Evolutionary conservation across 2,113 vertebrate genomes (phyloP).

Genomic region (Atlantisia rogersi): DNA sequence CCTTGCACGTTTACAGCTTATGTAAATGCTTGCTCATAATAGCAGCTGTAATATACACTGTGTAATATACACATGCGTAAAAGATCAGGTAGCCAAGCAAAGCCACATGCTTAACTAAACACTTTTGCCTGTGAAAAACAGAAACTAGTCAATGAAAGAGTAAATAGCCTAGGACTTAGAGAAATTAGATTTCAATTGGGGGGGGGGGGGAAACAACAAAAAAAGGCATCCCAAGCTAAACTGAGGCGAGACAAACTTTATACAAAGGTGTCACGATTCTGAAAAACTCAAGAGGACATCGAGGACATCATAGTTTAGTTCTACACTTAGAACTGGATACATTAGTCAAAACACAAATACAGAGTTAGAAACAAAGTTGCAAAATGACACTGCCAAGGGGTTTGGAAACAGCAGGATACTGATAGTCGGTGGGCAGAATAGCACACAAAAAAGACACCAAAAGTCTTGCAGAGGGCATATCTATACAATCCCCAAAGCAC

Average conservation of each 20-base stretch:
- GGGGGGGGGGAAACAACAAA: too few relatives aligned
- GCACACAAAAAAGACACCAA: not conserved
- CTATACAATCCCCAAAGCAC: not conserved
- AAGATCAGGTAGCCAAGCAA: not conserved
- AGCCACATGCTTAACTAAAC: not conserved
- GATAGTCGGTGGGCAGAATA: not conserved
- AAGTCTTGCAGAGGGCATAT: not conserved
- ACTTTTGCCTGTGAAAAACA: not conserved
- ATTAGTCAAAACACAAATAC: not conserved
- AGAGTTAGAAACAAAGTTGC: not conserved
- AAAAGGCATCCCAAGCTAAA: not conserved
- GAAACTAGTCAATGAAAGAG: not conserved
- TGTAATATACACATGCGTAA: not conserved
- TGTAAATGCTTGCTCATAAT: not conserved
- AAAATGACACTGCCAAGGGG: not conserved
- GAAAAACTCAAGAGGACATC: not conserved
- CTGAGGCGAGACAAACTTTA: not conserved
- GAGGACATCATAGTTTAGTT: not conserved
- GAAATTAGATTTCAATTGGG: not conserved
- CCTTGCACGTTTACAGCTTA: constrained; percentile 69
- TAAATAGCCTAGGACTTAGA: not conserved
- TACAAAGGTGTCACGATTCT: not conserved
- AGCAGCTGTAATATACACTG: not conserved
- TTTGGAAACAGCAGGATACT: not conserved
- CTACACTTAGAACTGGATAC: not conserved